phyloP scores from a whole-genome alignment of 2,113 vertebrate species.

The Cochlearius cochlearius region DNA sequence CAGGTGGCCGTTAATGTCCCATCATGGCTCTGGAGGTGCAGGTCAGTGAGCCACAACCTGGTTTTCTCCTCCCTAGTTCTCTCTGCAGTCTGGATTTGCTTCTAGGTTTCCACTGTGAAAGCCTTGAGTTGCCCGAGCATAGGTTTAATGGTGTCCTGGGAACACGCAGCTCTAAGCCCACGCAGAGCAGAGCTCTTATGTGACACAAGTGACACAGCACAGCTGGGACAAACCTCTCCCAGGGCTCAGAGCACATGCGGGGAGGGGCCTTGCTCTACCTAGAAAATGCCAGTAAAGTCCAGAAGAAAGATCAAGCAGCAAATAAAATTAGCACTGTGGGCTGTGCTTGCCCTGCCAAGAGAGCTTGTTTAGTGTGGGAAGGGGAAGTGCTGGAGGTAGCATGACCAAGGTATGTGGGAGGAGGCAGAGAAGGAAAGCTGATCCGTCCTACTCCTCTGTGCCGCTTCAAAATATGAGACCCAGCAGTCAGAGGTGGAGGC shows the following conservation, averaged over 20 bases:
- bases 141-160: neutral
- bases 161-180: neutral
- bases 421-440: conserved; percentile 14
- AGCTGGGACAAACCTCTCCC: neutral
- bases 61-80: neutral
- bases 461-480: neutral
- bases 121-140: neutral
- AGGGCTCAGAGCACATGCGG: neutral
- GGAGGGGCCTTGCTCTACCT: neutral
- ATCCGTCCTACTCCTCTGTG: neutral
- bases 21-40: neutral
- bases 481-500: neutral
- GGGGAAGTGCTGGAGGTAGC: conserved; percentile 7
- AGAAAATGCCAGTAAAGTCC: neutral
- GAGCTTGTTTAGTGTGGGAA: neutral
- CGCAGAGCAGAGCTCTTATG: neutral
- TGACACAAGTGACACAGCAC: neutral
- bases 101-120: neutral
- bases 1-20: neutral
- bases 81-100: neutral
- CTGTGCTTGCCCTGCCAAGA: neutral
- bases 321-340: neutral
- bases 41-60: neutral
- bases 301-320: neutral
- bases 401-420: neutral